Evolutionary conservation across 2,888 invertebrate species (phyloP), one percentile per base, ranked within the genome.

Genomic region (Antitype chi): DNA sequence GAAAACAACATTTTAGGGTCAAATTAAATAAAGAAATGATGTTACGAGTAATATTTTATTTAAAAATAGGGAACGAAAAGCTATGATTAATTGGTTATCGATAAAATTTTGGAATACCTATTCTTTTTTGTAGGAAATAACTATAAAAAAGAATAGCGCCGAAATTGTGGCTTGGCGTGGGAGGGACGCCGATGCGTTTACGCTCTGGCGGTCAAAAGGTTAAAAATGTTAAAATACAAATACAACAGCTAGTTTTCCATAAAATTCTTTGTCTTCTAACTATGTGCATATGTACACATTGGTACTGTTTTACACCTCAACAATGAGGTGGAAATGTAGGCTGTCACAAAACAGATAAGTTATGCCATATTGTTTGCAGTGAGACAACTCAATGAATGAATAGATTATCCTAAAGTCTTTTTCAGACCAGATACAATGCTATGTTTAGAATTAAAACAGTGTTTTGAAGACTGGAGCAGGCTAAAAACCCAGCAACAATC

Each of bases 361-460:
- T 17, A 53, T 60, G 23, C 9, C 1, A 25, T 6, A 47, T 32
- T 78, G 47, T 77, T 77, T 49, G 57, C n/a, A 38, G n/a, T 53
- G 70, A 38, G 70, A 38, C 60, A 77, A 11, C 17, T 70, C 25
- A 62, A 62, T 62, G 9, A 11, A 77, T 49, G 38, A 55, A 70
- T 49, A 70, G 7, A 53, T 62, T 25, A 70, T 53, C 23, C 25
- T 15, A 5, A 43, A 60, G n/a, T 66, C 0, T 59, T 9, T 28
- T 20, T n/a, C 38, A 11, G 11, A 64, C 1, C 3, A 55, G 28
- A 28, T 43, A 59, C 11, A 49, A 23, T 7, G 6, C 20, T n/a
- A 23, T 9, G 32, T 71, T 55, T 2, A 49, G 0, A 17, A 76
- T 25, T 23, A 25, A 25, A 49, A 13, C 23, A 63, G 32, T 17